Base-by-base conservation (phyloP, 2,113 vertebrate genomes). In the Thalassoma bifasciatum region DNA sequence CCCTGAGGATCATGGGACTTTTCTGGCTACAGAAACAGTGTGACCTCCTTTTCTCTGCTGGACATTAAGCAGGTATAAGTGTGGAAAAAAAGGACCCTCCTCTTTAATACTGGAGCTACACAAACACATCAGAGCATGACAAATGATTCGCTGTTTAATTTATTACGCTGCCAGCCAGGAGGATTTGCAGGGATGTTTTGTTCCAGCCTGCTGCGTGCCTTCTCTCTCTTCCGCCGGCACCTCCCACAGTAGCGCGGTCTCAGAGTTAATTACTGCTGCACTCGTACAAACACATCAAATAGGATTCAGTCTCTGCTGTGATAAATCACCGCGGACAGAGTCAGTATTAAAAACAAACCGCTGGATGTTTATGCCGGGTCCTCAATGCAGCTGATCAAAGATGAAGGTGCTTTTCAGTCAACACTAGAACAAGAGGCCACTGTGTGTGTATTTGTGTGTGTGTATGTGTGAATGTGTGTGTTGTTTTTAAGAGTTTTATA, bases 261-360 rank as follows among this genome's bases (percentile, higher is more conserved):
- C 76, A 49, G 82, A 91, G 90, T 92, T 91, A 92, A 93, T 92
- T 93, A 92, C 89, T 61, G 76, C 85, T 73, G 71, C 88, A 90
- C 85, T 79, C 70, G 60, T 85, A 83, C 86, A 88, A 86, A 88
- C 83, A 65, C 83, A 83, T 88, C 88, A 78, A 89, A 90, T 72
- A 84, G 76, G 77, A 83, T 84, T 85, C 71, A 40, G 40, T 82
- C 62, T 68, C 53, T 0, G 46, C 53, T 59, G 11, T 59, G 34
- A 91, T 92, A 85, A 91, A 93, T 90, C 81, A 90, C 74, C 36
- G 1, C 74, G 46, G 83, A 85, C 71, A 61, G 68, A 80, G 69
- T 53, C 34, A 14, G 63, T 66, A 82, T 87, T 79, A 79, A 71
- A 30, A 78, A 69, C 64, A 71, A 84, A 85, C 77, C 67, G 1